phyloP scores from a whole-genome alignment of 1,140 invertebrate species.

The Orchestia grillus region DNA sequence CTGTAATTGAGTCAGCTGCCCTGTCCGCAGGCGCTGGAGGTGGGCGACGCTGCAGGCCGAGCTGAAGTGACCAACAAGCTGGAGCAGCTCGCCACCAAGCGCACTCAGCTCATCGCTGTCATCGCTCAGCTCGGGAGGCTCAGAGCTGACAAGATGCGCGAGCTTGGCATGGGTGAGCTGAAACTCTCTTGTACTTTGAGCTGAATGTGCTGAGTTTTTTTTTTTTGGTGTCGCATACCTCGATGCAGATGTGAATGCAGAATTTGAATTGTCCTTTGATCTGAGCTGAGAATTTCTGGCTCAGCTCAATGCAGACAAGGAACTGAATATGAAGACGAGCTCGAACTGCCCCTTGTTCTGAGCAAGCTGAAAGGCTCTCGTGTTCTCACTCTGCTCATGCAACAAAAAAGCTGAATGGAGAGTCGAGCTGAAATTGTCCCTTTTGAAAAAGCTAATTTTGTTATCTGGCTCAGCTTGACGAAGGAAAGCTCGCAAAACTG shows the following conservation, averaged over 20 bases:
- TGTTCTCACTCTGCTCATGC: no score
- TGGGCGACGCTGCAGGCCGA: slow-evolving; percentile 57
- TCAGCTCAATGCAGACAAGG: not conserved
- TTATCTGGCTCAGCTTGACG: no score
- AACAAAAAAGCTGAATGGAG: no score
- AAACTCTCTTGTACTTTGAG: not conserved
- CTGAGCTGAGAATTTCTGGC: not conserved
- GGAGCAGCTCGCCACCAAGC: slow-evolving; percentile 57
- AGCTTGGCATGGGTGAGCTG: slow-evolving; percentile 21
- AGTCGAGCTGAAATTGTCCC: no score
- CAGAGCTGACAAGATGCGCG: slow-evolving; percentile 52
- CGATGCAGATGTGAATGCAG: not conserved
- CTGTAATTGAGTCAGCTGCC: no score
- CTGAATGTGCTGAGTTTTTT: not conserved
- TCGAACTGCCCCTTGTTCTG: not conserved
- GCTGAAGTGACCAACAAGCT: slow-evolving; percentile 57
- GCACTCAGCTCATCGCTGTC: slow-evolving; percentile 59
- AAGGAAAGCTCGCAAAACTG: no score
- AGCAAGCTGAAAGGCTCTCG: no score
- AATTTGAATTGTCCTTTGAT: not conserved
- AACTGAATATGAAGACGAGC: not conserved
- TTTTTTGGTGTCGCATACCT: no score
- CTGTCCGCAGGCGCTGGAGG: slow-evolving; percentile 42
- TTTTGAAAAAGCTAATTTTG: no score
- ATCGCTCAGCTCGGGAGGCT: slow-evolving; percentile 54